Evolutionary conservation across 2,888 invertebrate species (phyloP).

Genomic region (Lasioglossum vierecki): DNA sequence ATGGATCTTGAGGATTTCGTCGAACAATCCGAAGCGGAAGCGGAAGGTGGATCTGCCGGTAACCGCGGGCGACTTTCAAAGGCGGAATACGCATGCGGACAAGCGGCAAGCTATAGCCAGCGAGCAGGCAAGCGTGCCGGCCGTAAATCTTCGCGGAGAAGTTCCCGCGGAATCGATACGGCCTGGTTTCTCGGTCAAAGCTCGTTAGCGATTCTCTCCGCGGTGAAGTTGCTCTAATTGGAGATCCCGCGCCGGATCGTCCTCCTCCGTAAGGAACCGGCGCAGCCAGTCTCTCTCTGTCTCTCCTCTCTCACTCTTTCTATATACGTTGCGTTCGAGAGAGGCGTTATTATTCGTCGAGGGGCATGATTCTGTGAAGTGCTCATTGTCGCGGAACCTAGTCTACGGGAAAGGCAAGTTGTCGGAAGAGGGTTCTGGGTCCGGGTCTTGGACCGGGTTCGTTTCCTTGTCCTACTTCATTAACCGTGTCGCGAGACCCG

Average conservation of each 20-base stretch:
- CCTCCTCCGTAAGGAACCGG: slow-evolving; percentile 55
- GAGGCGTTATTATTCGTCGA: slow-evolving; percentile 63
- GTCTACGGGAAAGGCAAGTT: slow-evolving; percentile 42
- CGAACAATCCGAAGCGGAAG: neutral
- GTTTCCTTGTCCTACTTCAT: slow-evolving; percentile 49
- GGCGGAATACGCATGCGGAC: neutral
- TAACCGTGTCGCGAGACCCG: slow-evolving; percentile 28
- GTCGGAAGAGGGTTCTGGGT: slow-evolving; percentile 39
- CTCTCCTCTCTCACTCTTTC: slow-evolving; percentile 13
- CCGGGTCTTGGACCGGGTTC: slow-evolving; percentile 19
- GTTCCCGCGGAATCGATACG: slow-evolving; percentile 64
- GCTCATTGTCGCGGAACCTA: slow-evolving; percentile 57
- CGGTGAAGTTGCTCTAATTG: slow-evolving; percentile 67
- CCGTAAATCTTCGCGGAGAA: slow-evolving; percentile 62
- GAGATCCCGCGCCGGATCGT: slow-evolving; percentile 59
- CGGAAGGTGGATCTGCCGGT: neutral
- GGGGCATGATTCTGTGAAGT: slow-evolving; percentile 30
- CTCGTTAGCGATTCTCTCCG: slow-evolving; percentile 69
- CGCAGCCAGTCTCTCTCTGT: neutral
- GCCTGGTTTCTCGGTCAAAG: slow-evolving; percentile 67
- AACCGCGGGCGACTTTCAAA: neutral
- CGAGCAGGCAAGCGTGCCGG: slow-evolving; percentile 33
- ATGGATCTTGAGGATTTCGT: neutral
- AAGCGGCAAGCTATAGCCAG: neutral
- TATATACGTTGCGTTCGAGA: slow-evolving; percentile 51